Percentiles rank a stretch among this genome's conserved stretches.
Evolutionary conservation across 2,113 vertebrate genomes (phyloP).

Genomic region (Girardinichthys multiradiatus): DNA sequence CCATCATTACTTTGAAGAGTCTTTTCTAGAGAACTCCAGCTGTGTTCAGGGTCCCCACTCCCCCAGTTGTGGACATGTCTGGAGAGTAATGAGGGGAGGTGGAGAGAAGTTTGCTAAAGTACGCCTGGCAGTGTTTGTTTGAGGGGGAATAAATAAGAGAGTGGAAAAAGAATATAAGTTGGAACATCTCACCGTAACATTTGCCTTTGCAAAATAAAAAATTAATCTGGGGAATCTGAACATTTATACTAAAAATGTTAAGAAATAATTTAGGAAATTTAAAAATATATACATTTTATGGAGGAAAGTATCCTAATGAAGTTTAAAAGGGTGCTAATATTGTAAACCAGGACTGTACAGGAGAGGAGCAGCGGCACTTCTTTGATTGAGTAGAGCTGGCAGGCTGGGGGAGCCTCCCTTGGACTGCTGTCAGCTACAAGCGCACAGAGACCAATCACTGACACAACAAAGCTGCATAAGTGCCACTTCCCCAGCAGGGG

Average conservation of each 20-base stretch:
- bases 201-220: conserved; percentile 2
- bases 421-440: conserved; percentile 82
- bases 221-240: neutral
- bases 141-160: conserved; percentile 43
- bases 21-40: conserved; percentile 66
- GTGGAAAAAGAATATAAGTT: conserved; percentile 2
- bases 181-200: conserved; percentile 15
- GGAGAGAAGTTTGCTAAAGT: conserved; percentile 33
- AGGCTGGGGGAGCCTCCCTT: conserved; percentile 80
- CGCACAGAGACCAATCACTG: conserved; percentile 79
- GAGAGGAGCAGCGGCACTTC: conserved; percentile 37
- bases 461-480: conserved; percentile 66
- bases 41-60: conserved; percentile 58
- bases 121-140: conserved; percentile 42
- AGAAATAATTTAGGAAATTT: neutral
- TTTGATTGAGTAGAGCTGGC: conserved; percentile 87
- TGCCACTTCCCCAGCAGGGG: conserved; percentile 84
- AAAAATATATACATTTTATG: neutral
- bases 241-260: neutral
- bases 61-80: conserved; percentile 63
- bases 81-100: conserved; percentile 32
- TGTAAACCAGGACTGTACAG: conserved; percentile 28
- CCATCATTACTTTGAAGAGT: conserved; percentile 61
- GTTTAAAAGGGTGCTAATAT: conserved; percentile 24
- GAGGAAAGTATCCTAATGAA: conserved; percentile 31